Base-by-base conservation (phyloP, 2,113 vertebrate species). In the Myotis yumanensis region DNA sequence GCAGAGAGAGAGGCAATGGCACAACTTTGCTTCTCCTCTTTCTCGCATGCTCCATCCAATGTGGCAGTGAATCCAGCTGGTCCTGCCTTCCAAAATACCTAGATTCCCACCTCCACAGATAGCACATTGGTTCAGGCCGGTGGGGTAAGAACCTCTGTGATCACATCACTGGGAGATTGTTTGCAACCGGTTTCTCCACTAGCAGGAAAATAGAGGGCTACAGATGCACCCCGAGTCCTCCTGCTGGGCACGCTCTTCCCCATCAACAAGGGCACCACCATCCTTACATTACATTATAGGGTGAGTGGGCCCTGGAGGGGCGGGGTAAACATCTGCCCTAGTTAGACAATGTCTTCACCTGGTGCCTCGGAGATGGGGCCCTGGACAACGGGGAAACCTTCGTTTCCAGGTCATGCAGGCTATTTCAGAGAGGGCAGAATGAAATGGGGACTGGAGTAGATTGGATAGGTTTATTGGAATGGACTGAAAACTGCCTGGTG, bases 181-280 rank as follows among this genome's bases (percentile, higher is more conserved):
- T 92, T 95, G 95, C 93, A 86, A 79, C 46, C 51, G 62, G 92
- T 95, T 95, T 86, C 93, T 96, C 87, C 93, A 66, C 87, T 96
- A 68, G 84, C 93, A 95, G 89, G 79, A 77, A 95, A 97, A 97
- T 11, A 69, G 94, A 96, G 80, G 84, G 80, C 91, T 94, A 92
- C 71, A 93, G 90, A 91, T 93, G 77, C 92, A 93, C 80, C 80
- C 73, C 75, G 80, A 62, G 73, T 93, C 93, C 94, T 97, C 93
- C 88, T 76, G 92, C 96, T 91, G 77, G 76, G 93, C 89, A 73
- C 76, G 82, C 91, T 22, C 68, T 86, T 96, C 96, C 68, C 48
- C 43, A 43, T 32, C 95, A 93, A 82, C 69, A 92, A 87, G 94
- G 93, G 32, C 37, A 51, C 22, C 90, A 35, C 71, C 71, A 76